Evolutionary conservation across 2,888 invertebrate genomes (phyloP).

Genomic region (Sepiola atlantica): DNA sequence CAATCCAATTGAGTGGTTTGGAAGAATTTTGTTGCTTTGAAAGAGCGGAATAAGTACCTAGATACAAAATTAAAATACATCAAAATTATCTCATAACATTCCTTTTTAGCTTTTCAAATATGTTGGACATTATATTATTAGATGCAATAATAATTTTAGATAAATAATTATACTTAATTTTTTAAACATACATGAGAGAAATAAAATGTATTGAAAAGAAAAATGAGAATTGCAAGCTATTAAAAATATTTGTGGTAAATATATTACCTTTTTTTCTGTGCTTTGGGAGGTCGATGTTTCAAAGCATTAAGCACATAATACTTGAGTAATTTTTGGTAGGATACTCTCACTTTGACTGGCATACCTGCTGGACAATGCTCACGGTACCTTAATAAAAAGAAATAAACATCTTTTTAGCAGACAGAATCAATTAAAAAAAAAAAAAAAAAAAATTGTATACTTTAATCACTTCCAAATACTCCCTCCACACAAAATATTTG

Average conservation of each 20-base stretch:
- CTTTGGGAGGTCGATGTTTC: constrained; percentile 97
- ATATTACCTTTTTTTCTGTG: constrained; percentile 92
- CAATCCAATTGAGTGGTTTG: constrained; percentile 99
- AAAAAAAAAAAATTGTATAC: not conserved
- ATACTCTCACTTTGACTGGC: constrained; percentile 99
- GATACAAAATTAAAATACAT: constrained; percentile 50
- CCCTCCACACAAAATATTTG: not conserved
- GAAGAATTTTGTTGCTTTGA: constrained; percentile 99
- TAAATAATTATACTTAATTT: not conserved
- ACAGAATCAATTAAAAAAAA: not conserved
- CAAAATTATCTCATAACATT: not conserved
- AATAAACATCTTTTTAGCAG: not conserved
- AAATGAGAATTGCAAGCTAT: not conserved
- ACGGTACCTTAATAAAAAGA: constrained; percentile 65
- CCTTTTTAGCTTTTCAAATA: constrained; percentile 46
- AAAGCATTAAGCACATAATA: constrained; percentile 98
- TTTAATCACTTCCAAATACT: not conserved
- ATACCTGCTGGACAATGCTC: constrained; percentile 77
- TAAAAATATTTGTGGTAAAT: not conserved
- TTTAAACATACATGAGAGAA: not conserved
- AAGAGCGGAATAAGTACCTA: constrained; percentile 96
- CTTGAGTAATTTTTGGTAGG: constrained; percentile 98
- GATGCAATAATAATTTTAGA: not conserved
- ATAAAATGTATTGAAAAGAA: not conserved
- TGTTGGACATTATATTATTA: not conserved